Conservation (phyloP, 2,113 vertebrate genomes). For the Alouatta palliata region DNA sequence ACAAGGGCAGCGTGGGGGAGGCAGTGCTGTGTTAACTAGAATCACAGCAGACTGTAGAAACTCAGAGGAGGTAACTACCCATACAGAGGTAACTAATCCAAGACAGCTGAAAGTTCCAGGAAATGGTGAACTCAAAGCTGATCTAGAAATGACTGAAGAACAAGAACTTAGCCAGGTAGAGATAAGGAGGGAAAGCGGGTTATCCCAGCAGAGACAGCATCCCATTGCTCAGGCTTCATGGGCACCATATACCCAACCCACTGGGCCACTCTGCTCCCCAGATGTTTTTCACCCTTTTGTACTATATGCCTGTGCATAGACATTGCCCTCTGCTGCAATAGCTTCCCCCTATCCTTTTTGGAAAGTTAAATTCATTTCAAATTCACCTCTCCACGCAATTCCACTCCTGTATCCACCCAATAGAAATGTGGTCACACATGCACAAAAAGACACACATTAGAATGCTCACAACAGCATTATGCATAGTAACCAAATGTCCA, state of each 20-base stretch:
- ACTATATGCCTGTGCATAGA: neutral
- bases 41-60: neutral
- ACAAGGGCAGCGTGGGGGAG: rapidly evolving
- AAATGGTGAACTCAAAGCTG: neutral
- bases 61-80: neutral
- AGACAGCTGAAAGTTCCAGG: neutral
- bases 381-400: neutral
- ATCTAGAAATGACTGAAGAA: neutral
- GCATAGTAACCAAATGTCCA: neutral
- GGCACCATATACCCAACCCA: neutral
- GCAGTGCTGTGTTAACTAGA: neutral
- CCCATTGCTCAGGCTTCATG: neutral
- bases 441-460: neutral
- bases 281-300: neutral
- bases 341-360: neutral
- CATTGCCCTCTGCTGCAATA: neutral
- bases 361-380: neutral
- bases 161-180: neutral
- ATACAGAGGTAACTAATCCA: neutral
- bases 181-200: neutral
- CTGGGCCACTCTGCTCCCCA: neutral
- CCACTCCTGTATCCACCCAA: neutral
- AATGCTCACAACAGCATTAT: neutral
- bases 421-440: neutral
- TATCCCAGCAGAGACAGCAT: neutral